phyloP scores from a whole-genome alignment of 2,888 invertebrate species.

The Dolomedes plantarius region DNA sequence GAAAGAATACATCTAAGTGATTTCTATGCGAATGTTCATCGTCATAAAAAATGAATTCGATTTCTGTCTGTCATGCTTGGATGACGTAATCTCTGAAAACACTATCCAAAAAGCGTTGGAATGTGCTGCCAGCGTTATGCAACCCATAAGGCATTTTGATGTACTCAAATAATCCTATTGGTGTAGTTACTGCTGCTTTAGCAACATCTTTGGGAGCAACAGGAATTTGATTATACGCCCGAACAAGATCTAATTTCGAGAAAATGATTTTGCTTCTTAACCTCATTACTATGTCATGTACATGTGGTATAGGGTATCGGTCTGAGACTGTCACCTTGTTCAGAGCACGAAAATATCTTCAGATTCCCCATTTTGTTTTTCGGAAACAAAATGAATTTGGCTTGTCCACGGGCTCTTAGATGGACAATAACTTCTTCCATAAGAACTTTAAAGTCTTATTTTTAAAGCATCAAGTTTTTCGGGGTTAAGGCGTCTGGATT shows the following conservation, averaged over 20 bases:
- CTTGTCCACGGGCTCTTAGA: neutral
- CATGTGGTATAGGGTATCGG: neutral
- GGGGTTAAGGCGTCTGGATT: neutral
- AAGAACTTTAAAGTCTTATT: neutral
- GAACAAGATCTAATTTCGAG: neutral
- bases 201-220: neutral
- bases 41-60: too few relatives aligned
- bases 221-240: constrained; percentile 7
- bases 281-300: neutral
- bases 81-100: neutral
- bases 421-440: neutral
- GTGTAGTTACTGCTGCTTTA: constrained; percentile 75
- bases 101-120: neutral
- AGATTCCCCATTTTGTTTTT: neutral
- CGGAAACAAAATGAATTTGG: neutral
- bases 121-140: constrained; percentile 77
- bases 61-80: constrained; percentile 26
- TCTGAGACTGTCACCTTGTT: neutral
- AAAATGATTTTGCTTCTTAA: neutral
- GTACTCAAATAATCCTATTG: constrained; percentile 77
- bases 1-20: neutral
- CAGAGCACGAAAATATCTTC: neutral
- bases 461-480: neutral
- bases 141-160: constrained; percentile 76
- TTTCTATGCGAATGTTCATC: too few relatives aligned